A percentile compares a stretch with the other conserved stretches of the same genome.
Conservation (phyloP, 2,888 invertebrate species). For the Strigamia maritima region DNA sequence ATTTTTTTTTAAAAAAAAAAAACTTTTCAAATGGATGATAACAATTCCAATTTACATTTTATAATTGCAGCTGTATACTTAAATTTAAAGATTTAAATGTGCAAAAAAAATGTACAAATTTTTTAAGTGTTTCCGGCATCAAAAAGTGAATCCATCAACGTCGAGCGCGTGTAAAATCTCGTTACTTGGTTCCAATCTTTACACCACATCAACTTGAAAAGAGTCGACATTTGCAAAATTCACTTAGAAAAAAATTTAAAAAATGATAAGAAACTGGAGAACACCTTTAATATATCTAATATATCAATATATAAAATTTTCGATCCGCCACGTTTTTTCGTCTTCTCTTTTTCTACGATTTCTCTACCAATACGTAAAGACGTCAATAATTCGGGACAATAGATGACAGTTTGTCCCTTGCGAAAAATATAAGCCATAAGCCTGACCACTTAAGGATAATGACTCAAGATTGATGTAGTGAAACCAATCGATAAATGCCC, state of each 20-base stretch:
- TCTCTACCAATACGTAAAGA: neutral
- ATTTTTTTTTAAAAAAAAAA: neutral
- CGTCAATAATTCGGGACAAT: conserved; percentile 27
- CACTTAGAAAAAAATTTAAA: neutral
- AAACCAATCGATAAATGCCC: conserved; percentile 32
- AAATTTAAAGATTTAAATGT: neutral
- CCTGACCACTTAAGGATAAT: conserved; percentile 34
- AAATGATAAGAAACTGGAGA: neutral
- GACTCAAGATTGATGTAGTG: conserved; percentile 34
- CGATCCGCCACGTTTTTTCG: neutral
- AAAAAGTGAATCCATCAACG: neutral
- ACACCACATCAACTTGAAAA: conserved; percentile 12
- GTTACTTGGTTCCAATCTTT: neutral
- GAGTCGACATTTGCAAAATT: neutral
- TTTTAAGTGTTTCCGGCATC: conserved; percentile 6
- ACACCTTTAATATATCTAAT: neutral
- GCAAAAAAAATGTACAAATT: neutral
- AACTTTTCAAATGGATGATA: too few relatives aligned
- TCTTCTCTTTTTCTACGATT: neutral
- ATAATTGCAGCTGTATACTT: neutral
- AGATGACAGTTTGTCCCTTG: conserved; percentile 24
- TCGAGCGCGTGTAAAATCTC: neutral
- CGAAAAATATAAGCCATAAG: conserved; percentile 27
- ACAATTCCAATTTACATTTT: neutral
- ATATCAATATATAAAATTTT: neutral